phyloP scores from a whole-genome alignment of 2,888 invertebrate genomes.

The Plagiodera versicolora region DNA sequence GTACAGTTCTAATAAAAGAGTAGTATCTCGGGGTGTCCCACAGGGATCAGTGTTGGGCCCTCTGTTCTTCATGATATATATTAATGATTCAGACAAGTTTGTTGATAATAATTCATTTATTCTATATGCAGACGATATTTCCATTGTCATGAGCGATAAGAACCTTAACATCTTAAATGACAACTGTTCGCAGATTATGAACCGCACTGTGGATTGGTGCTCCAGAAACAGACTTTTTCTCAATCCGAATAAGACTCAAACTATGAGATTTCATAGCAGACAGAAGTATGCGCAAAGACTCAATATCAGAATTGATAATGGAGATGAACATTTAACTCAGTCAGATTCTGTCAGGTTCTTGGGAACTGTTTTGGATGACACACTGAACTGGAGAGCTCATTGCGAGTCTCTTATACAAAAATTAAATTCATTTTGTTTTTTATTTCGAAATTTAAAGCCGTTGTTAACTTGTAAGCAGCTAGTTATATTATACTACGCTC shows the following conservation, averaged over 20 bases:
- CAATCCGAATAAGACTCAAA: background rate
- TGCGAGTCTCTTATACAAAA: background rate
- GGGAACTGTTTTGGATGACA: background rate
- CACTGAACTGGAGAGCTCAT: background rate
- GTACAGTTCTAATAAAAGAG: background rate
- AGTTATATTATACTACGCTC: background rate
- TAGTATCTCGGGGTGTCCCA: background rate
- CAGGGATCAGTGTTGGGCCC: too few species aligned
- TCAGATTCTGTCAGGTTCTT: background rate
- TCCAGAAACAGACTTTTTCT: background rate
- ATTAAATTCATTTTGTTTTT: too few species aligned
- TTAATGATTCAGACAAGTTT: background rate
- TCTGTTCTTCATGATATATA: too few species aligned
- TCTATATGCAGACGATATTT: background rate
- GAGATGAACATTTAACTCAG: background rate
- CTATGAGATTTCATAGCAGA: background rate
- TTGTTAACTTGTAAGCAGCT: too few species aligned
- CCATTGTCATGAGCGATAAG: background rate
- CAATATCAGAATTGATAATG: background rate
- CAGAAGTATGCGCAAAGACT: background rate
- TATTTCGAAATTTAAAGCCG: too few species aligned
- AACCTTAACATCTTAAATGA: too few species aligned
- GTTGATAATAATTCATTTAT: background rate
- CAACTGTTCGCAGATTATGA: background rate
- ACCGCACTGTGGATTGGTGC: background rate